phyloP scores from a whole-genome alignment of 2,888 invertebrate genomes.

The Magallana nippona region DNA sequence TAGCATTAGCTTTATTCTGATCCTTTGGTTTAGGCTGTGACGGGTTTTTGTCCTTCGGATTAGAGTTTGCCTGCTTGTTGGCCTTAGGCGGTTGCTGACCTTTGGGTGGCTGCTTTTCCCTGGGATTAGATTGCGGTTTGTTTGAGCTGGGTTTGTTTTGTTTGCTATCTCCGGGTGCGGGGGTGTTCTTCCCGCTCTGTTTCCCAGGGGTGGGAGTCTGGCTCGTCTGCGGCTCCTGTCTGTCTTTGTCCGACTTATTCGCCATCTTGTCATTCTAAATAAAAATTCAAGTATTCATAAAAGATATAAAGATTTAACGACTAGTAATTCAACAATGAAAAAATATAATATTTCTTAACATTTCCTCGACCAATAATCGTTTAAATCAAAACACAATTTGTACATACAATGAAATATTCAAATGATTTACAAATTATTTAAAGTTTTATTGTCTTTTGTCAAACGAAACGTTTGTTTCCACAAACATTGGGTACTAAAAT shows the following conservation, averaged over 20 bases:
- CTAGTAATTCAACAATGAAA: no score
- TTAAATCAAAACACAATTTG: no score
- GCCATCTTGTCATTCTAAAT: constrained; percentile 49
- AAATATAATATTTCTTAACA: no score
- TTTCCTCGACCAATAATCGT: no score
- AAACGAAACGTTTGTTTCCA: no score
- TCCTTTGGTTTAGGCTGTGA: constrained; percentile 11
- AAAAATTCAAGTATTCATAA: not conserved
- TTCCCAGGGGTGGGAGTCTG: constrained; percentile 36
- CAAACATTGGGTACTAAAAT: no score
- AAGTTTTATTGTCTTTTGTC: no score
- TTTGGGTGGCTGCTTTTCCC: not conserved
- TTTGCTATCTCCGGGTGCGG: constrained; percentile 6
- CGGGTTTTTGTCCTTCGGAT: not conserved
- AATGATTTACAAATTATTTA: no score
- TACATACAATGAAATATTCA: no score
- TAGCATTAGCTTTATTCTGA: not conserved
- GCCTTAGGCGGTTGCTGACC: not conserved
- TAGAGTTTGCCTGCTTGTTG: not conserved
- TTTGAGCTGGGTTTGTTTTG: constrained; percentile 1
- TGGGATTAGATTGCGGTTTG: not conserved
- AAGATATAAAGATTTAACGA: not conserved
- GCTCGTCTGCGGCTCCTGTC: constrained; percentile 21
- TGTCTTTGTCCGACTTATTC: constrained; percentile 48
- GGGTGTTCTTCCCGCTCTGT: constrained; percentile 11